phyloP scores from a whole-genome alignment of 2,888 invertebrate genomes.

The Pantelozetes paolii region DNA sequence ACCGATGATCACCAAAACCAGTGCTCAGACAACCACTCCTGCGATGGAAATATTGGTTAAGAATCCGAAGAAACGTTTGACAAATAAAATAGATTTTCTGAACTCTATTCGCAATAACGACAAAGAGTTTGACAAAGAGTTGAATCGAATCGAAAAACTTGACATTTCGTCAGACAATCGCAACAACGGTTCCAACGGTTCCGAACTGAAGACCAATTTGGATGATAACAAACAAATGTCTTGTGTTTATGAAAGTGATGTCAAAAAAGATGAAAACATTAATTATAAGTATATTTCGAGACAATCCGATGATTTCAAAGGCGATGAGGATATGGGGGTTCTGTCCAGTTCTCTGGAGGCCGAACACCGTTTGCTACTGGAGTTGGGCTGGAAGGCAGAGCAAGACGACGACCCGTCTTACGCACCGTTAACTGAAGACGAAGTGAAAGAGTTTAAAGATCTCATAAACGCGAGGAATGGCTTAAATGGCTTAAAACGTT shows the following conservation, averaged over 20 bases:
- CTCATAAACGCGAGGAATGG: slow-evolving; percentile 37
- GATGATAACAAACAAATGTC: slow-evolving; percentile 38
- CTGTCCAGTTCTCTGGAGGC: slow-evolving; percentile 53
- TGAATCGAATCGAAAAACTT: slow-evolving; percentile 1
- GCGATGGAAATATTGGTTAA: slow-evolving; percentile 53
- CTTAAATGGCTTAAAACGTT: slow-evolving; percentile 18
- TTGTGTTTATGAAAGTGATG: slow-evolving; percentile 28
- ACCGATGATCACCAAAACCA: slow-evolving; percentile 40
- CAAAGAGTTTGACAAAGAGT: background rate
- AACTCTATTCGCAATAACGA: slow-evolving; percentile 50
- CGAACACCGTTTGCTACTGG: slow-evolving; percentile 52
- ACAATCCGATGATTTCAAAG: background rate
- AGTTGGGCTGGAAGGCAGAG: slow-evolving; percentile 55
- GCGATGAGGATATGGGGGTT: slow-evolving; percentile 43
- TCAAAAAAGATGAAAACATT: slow-evolving; percentile 24
- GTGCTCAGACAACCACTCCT: slow-evolving; percentile 48
- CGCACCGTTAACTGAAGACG: slow-evolving; percentile 54
- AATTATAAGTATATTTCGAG: slow-evolving; percentile 24
- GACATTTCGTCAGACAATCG: background rate
- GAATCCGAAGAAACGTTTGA: slow-evolving; percentile 51
- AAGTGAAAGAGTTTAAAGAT: slow-evolving; percentile 52
- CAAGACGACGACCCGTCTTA: slow-evolving; percentile 51
- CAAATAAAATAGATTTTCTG: slow-evolving; percentile 53
- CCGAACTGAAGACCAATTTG: slow-evolving; percentile 40
- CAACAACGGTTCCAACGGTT: background rate